Conservation (phyloP, 2,797 vertebrate species). For the Trichosurus vulpecula region DNA sequence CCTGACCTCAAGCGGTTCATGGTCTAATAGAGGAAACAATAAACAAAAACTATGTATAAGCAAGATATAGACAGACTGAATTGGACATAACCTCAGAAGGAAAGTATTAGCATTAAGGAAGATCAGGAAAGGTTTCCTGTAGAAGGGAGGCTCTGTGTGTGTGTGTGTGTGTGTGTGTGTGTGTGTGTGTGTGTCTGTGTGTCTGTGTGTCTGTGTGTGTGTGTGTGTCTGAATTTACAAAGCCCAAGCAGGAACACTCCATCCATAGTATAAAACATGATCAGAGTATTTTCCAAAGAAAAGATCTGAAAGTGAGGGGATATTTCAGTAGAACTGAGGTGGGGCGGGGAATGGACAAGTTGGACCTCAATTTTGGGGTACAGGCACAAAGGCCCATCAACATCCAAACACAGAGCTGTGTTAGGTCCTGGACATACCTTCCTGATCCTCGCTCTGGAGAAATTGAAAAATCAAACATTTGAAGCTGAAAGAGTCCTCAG, state of each 20-base stretch:
- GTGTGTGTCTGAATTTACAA: not conserved
- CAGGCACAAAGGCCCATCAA: not conserved
- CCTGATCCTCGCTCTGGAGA: not conserved
- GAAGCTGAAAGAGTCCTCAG: too few species aligned
- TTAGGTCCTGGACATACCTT: not conserved
- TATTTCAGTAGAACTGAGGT: not conserved
- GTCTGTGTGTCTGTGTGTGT: too few species aligned
- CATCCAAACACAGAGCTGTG: too few species aligned
- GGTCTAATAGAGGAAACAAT: too few species aligned
- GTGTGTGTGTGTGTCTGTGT: too few species aligned
- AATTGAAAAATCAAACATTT: too few species aligned
- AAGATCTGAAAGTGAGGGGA: not conserved
- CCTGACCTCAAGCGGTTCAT: not conserved
- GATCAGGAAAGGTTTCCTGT: not conserved
- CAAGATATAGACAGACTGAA: too few species aligned
- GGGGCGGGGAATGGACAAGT: not conserved
- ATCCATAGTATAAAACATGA: not conserved
- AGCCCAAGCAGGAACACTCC: not conserved
- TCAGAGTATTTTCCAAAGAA: not conserved
- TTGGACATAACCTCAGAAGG: too few species aligned
- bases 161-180: too few species aligned
- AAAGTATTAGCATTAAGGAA: not conserved
- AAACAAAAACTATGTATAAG: too few species aligned
- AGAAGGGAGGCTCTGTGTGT: not conserved
- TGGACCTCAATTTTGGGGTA: not conserved